Conservation (phyloP, 2,113 vertebrate genomes). For the Odocoileus hemionus region DNA sequence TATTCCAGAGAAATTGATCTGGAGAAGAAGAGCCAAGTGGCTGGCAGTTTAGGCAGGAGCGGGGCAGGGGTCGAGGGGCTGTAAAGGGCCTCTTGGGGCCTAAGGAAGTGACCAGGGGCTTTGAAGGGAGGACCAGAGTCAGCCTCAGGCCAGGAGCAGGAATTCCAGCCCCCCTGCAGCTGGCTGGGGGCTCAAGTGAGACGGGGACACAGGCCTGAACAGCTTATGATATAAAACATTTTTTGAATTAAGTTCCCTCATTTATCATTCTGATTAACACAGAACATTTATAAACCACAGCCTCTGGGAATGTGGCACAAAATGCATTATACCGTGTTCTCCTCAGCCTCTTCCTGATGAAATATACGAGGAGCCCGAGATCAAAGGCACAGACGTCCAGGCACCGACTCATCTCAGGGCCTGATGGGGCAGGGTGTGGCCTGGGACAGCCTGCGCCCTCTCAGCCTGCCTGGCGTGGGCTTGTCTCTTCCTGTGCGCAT, state of each 20-base stretch:
- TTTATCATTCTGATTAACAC: constrained; percentile 25
- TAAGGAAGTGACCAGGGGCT: fast-evolving
- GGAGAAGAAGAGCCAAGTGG: no score
- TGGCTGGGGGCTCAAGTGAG: background rate
- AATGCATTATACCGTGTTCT: background rate
- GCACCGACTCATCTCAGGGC: background rate
- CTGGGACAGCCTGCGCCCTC: background rate
- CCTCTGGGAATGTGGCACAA: constrained; percentile 12
- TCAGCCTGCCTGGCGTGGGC: background rate
- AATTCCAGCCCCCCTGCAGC: background rate
- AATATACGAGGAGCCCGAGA: background rate
- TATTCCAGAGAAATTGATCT: background rate
- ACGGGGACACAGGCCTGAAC: background rate
- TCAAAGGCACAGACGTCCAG: constrained; percentile 22
- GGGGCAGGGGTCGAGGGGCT: fast-evolving
- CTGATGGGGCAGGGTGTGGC: background rate
- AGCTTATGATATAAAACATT: background rate
- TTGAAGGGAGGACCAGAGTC: fast-evolving
- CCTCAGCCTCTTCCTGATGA: background rate
- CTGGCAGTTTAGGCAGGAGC: background rate
- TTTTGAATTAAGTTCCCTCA: background rate
- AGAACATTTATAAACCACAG: background rate
- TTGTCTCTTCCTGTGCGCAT: background rate
- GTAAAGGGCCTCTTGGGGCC: background rate
- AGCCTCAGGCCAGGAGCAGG: no score